Conservation (phyloP, 2,888 invertebrate species). For the Argyra leucocephala region DNA sequence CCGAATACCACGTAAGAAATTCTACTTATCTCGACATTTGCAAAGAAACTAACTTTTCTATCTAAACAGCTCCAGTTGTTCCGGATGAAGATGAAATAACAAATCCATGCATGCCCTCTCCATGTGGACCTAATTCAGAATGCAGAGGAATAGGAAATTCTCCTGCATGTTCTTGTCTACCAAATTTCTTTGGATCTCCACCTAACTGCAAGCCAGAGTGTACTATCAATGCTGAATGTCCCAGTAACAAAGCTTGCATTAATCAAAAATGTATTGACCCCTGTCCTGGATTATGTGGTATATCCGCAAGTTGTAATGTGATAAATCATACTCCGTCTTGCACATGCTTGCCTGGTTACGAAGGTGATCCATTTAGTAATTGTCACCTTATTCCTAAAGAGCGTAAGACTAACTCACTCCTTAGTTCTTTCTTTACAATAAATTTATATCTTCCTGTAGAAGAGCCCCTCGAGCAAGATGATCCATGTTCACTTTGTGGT, state of each 20-base stretch:
- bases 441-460: constrained; percentile 33
- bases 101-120: constrained; percentile 53
- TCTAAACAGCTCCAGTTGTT: constrained; percentile 22
- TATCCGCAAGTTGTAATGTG: constrained; percentile 54
- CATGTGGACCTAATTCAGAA: constrained; percentile 57
- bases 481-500: constrained; percentile 70
- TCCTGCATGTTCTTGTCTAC: constrained; percentile 58
- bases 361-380: constrained; percentile 67
- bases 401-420: constrained; percentile 35
- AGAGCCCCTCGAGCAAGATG: constrained; percentile 33
- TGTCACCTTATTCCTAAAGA: constrained; percentile 48
- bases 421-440: no score
- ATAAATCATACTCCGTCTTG: constrained; percentile 63
- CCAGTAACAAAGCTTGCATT: constrained; percentile 60
- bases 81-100: constrained; percentile 28
- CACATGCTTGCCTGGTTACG: constrained; percentile 50
- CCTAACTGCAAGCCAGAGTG: constrained; percentile 67
- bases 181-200: constrained; percentile 55
- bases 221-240: constrained; percentile 60
- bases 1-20: constrained; percentile 38
- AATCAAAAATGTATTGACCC: constrained; percentile 63
- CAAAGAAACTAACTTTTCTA: constrained; percentile 44
- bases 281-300: constrained; percentile 62
- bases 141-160: constrained; percentile 50
- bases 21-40: constrained; percentile 27